These are phyloP conservation scores for Gobio occitaniae DNA, from an alignment of 2,797 vertebrate genomes.

Conservation along the genomic window DNA sequence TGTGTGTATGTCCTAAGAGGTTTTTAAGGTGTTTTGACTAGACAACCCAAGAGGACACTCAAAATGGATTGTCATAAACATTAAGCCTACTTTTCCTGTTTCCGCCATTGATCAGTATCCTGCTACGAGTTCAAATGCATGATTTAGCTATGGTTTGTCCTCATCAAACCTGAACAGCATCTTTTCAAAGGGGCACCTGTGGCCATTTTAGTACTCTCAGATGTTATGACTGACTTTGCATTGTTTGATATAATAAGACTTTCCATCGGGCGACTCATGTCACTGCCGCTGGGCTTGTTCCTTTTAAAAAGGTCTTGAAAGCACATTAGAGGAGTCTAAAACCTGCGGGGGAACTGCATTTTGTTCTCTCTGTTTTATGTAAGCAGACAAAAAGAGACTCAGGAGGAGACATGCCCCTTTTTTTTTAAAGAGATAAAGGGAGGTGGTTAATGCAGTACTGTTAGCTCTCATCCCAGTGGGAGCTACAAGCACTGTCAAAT, in stretches of 20 bases:
- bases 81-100: neutral
- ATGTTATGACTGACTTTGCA: conserved; percentile 17
- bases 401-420: conserved; percentile 8
- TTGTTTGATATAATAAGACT: conserved; percentile 35
- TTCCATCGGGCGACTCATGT: neutral
- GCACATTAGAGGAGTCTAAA: conserved; percentile 65
- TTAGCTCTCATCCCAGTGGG: conserved; percentile 12
- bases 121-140: neutral
- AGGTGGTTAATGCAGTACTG: conserved; percentile 20
- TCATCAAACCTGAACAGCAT: conserved; percentile 10
- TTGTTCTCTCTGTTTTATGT: conserved; percentile 50
- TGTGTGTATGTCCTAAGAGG: neutral
- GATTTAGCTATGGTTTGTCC: conserved; percentile 1
- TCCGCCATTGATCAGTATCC: neutral
- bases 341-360: conserved; percentile 53
- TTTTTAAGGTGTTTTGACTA: neutral
- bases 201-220: conserved; percentile 29
- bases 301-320: conserved; percentile 69
- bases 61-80: neutral
- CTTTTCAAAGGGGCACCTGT: conserved; percentile 33
- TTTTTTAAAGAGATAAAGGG: conserved; percentile 15
- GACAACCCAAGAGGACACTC: conserved; percentile 7
- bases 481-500: conserved; percentile 21
- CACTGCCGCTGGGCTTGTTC: conserved; percentile 33
- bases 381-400: conserved; percentile 36